phyloP scores from a whole-genome alignment of 2,113 vertebrate genomes.

The Spilogale gracilis region DNA sequence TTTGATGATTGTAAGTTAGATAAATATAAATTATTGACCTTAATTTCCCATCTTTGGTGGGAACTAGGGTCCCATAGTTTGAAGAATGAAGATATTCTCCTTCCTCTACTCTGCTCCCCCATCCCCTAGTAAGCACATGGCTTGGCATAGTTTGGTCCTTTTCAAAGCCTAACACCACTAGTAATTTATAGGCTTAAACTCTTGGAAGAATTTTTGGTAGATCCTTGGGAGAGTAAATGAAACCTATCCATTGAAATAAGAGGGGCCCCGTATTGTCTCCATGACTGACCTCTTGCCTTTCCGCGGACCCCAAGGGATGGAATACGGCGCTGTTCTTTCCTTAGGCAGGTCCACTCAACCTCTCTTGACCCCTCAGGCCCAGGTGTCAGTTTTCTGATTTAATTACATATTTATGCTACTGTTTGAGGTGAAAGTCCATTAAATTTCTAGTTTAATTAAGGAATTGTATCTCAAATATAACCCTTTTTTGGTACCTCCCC shows the following conservation, averaged over 20 bases:
- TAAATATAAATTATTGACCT: neutral
- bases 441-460: slow-evolving; percentile 58
- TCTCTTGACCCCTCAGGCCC: neutral
- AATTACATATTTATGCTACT: slow-evolving; percentile 18
- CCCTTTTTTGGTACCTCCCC: neutral
- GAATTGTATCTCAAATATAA: neutral
- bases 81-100: neutral
- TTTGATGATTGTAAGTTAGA: slow-evolving; percentile 31
- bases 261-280: neutral
- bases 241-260: neutral
- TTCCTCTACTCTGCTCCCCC: neutral
- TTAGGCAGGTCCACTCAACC: neutral
- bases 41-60: neutral
- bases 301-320: neutral
- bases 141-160: neutral
- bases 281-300: neutral
- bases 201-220: neutral
- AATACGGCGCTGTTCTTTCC: neutral
- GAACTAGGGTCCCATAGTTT: neutral
- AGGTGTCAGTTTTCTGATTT: slow-evolving; percentile 37
- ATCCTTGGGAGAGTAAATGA: neutral
- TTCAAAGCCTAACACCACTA: neutral
- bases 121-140: neutral
- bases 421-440: neutral
- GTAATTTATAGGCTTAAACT: neutral